Base-by-base conservation (phyloP, 2,797 vertebrate genomes). In the Lycodopsis pacificus region DNA sequence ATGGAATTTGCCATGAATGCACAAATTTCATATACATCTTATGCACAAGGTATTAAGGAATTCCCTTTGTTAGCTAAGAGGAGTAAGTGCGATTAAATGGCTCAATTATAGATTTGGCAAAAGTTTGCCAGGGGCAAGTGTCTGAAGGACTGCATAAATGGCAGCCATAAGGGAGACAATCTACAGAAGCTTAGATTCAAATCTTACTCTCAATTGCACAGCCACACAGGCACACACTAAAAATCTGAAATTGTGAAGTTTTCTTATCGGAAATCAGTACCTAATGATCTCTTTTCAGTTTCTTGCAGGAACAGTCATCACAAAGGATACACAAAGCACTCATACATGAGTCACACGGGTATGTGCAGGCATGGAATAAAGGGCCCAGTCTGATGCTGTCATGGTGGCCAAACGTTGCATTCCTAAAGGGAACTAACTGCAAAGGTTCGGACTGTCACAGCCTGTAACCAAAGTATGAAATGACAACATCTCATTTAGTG, bases 401-500 rank as follows among this genome's bases (percentile, higher is more conserved):
- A 80, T 44, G 69, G 80, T 76, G 74, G 76, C 77, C 74, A 87
- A 76, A 79, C 15, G 44, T 19, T 71, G 64, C 75, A 88, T 91
- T 89, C 82, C 79, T 79, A 11, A 67, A 71, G 74, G 15, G 49
- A 76, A 69, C 62, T 66, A 64, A 66, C 30, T 46, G 49, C 22
- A 3, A 77, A 20, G 57, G 67, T 61, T 73, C 14, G 71, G 19
- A 65, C 82, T 76, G 74, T 85, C 86, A 84, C 81, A 57, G 78
- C 67, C 72, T 64, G 69, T 83, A 83, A 87, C 48, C 2, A 81
- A 44, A 76, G 80, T 63, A 80, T 62, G 73, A 88, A 84, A 86
- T 86, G 78, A 86, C 84, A 90, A 86, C 80, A 88, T 82, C 58
- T 89, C 79, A 85, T 89, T 89, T 89, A 83, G 81, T 48, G 25